Evolutionary conservation across 2,888 invertebrate species (phyloP).

Genomic region (Panzeria rudis): DNA sequence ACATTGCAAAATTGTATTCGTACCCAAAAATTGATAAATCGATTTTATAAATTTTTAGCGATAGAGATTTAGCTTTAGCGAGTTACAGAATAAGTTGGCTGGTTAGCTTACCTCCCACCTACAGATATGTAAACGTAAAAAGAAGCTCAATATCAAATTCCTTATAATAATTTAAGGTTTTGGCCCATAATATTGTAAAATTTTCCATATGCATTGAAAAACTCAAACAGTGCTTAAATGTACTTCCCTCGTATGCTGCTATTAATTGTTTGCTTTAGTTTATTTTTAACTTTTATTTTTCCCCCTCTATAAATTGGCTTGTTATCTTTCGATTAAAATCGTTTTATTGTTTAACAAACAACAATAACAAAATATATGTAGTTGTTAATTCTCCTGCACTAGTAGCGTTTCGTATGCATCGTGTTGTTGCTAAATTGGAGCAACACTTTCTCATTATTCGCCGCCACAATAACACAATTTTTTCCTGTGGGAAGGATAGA

Average conservation of each 20-base stretch:
- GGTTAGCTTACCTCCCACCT: too few species aligned
- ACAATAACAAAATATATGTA: slow-evolving; percentile 32
- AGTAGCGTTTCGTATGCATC: slow-evolving; percentile 13
- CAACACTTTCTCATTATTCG: slow-evolving; percentile 59
- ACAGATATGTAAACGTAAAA: too few species aligned
- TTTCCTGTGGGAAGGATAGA: neutral
- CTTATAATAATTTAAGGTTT: too few species aligned
- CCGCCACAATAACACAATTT: slow-evolving; percentile 44
- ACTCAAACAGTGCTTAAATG: neutral
- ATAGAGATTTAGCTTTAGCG: too few species aligned
- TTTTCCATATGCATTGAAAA: neutral
- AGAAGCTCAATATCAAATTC: too few species aligned
- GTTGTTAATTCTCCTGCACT: neutral
- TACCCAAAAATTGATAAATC: too few species aligned
- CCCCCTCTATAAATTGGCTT: slow-evolving; percentile 44
- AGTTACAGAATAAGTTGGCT: too few species aligned
- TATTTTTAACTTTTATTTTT: slow-evolving; percentile 2
- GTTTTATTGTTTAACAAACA: slow-evolving; percentile 51
- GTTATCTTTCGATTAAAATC: slow-evolving; percentile 63
- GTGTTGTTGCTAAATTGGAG: slow-evolving; percentile 45
- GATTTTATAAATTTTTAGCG: too few species aligned
- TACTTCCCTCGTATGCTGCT: slow-evolving; percentile 12
- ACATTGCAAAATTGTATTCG: too few species aligned
- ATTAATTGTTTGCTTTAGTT: slow-evolving; percentile 23
- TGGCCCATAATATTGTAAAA: too few species aligned